phyloP scores from a whole-genome alignment of 2,113 vertebrate genomes.

The Ploceus nigricollis region DNA sequence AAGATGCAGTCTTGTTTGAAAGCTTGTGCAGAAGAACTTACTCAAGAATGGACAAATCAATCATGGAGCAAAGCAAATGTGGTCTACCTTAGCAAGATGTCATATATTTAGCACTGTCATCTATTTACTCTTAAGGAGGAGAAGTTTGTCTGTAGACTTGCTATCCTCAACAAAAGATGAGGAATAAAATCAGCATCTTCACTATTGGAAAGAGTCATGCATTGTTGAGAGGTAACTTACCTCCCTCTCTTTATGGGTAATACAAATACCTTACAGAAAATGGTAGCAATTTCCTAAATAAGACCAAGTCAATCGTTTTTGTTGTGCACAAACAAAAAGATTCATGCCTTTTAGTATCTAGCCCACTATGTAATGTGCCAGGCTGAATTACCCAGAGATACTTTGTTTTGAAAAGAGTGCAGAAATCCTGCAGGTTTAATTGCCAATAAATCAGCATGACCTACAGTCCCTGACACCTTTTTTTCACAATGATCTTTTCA shows the following conservation, averaged over 20 bases:
- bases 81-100: neutral
- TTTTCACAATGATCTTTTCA: constrained; percentile 88
- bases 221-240: constrained; percentile 31
- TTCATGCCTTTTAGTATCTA: constrained; percentile 51
- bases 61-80: neutral
- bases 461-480: constrained; percentile 79
- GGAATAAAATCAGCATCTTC: neutral
- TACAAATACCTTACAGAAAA: constrained; percentile 48
- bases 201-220: constrained; percentile 13
- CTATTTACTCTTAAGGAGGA: neutral
- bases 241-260: neutral
- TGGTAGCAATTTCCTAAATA: constrained; percentile 62
- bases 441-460: constrained; percentile 95
- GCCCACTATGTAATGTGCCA: constrained; percentile 52
- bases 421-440: constrained; percentile 93
- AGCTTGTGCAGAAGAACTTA: neutral
- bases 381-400: constrained; percentile 65
- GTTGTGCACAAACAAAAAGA: constrained; percentile 60
- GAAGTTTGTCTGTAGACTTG: neutral
- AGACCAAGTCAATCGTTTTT: constrained; percentile 66
- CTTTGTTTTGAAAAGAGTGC: constrained; percentile 77
- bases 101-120: neutral
- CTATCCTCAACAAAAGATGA: neutral
- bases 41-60: neutral
- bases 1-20: neutral